Percentiles rank a stretch among this genome's conserved stretches.
These are phyloP conservation scores for Patella pellucida DNA, from an alignment of 2,888 invertebrate genomes.

Conservation along the genomic window DNA sequence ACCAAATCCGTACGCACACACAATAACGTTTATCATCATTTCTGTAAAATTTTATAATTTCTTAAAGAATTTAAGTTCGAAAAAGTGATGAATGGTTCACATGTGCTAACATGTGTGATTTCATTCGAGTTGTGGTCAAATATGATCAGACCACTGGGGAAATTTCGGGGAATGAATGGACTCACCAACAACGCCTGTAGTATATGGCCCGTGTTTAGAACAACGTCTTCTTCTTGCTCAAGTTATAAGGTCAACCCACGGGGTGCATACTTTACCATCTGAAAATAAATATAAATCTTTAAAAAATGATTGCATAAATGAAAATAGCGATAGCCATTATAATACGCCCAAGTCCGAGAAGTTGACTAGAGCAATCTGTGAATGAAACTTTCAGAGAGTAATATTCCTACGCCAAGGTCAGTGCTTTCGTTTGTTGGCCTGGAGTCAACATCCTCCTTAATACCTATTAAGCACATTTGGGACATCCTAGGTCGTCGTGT, in stretches of 20 bases:
- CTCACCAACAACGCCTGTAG: background rate
- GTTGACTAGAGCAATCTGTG: too few relatives aligned
- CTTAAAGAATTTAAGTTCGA: constrained; percentile 1
- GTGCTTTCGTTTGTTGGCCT: too few relatives aligned
- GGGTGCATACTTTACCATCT: background rate
- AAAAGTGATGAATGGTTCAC: background rate
- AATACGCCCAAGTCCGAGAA: too few relatives aligned
- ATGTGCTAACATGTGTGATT: background rate
- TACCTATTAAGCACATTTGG: too few relatives aligned
- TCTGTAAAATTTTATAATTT: background rate
- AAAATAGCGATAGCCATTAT: background rate
- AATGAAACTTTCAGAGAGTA: too few relatives aligned
- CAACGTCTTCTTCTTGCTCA: background rate
- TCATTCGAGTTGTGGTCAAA: constrained; percentile 3
- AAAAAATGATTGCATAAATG: background rate
- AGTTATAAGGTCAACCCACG: constrained; percentile 2
- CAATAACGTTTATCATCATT: constrained; percentile 1
- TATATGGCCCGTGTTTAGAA: background rate
- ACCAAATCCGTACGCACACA: background rate
- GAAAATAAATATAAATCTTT: background rate
- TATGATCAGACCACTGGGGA: background rate
- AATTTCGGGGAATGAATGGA: constrained; percentile 1
- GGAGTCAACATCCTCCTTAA: too few relatives aligned
- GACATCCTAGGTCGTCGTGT: too few relatives aligned
- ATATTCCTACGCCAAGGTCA: too few relatives aligned